phyloP scores from a whole-genome alignment of 2,797 vertebrate genomes.

The Steatocranus sp. region DNA sequence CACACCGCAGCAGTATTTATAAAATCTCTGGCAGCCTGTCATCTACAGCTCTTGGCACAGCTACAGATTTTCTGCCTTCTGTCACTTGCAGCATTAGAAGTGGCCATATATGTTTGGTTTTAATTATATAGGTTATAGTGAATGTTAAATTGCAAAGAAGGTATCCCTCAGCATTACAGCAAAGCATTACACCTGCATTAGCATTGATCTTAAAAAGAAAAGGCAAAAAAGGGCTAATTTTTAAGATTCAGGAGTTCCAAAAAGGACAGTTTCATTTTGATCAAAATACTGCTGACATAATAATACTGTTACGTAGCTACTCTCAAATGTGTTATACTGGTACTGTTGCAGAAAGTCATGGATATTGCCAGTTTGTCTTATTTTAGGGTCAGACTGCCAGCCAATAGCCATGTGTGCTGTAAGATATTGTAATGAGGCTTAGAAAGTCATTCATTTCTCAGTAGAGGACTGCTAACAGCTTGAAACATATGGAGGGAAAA shows the following conservation, averaged over 20 bases:
- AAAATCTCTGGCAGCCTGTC: conserved; percentile 30
- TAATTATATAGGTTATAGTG: background rate
- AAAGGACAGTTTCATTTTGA: background rate
- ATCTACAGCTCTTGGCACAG: conserved; percentile 18
- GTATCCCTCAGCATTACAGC: background rate
- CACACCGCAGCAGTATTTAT: conserved; percentile 16
- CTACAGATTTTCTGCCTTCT: background rate
- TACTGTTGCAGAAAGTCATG: background rate
- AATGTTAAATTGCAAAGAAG: background rate
- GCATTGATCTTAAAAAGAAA: background rate
- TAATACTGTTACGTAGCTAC: background rate
- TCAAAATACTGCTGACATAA: background rate
- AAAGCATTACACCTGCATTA: background rate
- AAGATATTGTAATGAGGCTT: conserved; percentile 59
- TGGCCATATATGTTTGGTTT: background rate
- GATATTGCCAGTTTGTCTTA: background rate
- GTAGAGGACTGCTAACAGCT: conserved; percentile 66
- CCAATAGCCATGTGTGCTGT: conserved; percentile 41
- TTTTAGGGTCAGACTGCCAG: conserved; percentile 31
- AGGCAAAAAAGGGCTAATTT: background rate
- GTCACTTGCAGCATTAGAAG: conserved; percentile 13
- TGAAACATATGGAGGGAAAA: conserved; percentile 77
- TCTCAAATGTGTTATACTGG: background rate
- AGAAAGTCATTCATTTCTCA: conserved; percentile 66
- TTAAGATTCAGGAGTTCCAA: background rate